Base-by-base conservation (phyloP, 2,797 vertebrate species). In the Enteromius radiatus region DNA sequence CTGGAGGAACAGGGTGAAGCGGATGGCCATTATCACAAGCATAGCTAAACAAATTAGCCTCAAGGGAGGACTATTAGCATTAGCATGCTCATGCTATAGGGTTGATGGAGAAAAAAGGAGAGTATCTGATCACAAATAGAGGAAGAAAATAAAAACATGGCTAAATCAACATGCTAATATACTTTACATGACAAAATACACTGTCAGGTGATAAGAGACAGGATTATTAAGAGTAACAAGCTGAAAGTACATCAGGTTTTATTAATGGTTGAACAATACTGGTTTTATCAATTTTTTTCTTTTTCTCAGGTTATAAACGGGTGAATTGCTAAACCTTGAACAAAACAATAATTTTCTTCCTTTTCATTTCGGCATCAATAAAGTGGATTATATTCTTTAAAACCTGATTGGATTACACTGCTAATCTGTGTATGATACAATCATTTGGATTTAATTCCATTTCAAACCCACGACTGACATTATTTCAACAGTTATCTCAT, bases 341-440 rank as follows among this genome's bases (percentile, higher is more conserved):
- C 88, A 81, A 85, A 85, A 84, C 87, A 83, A 49, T 41, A 89
- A 89, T 88, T 91, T 91, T 92, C 93, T 94, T 94, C 90, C 90
- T 90, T 91, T 94, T 94, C 87, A 87, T 91, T 94, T 92, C 91
- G 90, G 92, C 92, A 90, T 89, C 89, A 92, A 93, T 94, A 91
- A 94, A 94, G 90, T 93, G 94, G 94, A 95, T 95, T 95, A 94
- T 87, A 90, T 91, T 89, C 84, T 91, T 90, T 91, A 81, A 86
- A 93, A 94, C 89, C 90, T 94, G 94, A 95, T 93, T 94, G 95
- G 94, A 95, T 95, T 95, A 95, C 93, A 94, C 92, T 90, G 89
- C 89, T 95, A 95, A 95, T 95, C 94, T 95, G 91, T 88, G 88
- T 93, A 94, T 95, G 94, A 93, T 91, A 94, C 93, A 92, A 94